Evolutionary conservation across 2,113 vertebrate genomes (phyloP).

Genomic region (Hucho hucho): DNA sequence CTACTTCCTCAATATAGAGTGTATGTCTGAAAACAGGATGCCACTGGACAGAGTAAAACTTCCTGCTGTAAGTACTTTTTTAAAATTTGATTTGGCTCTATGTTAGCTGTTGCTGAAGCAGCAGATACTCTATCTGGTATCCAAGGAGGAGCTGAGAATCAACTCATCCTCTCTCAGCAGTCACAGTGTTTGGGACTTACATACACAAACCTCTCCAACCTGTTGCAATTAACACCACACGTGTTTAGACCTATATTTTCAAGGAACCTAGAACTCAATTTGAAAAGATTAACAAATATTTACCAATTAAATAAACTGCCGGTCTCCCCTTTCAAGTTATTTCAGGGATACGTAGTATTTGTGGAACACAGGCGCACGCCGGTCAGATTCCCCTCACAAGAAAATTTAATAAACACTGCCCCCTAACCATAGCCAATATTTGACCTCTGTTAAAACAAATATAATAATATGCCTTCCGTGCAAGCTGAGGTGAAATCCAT

Average conservation of each 20-base stretch:
- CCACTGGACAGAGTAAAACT: slow-evolving; percentile 55
- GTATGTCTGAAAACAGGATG: slow-evolving; percentile 61
- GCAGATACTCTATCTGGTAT: too few species aligned
- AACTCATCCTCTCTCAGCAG: too few species aligned
- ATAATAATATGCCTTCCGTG: slow-evolving; percentile 46
- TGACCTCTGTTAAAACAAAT: slow-evolving; percentile 56
- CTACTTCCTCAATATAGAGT: slow-evolving; percentile 33
- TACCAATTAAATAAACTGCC: slow-evolving; percentile 55
- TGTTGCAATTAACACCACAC: not conserved
- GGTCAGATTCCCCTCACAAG: slow-evolving; percentile 31
- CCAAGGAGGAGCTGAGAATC: too few species aligned
- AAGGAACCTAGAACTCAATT: slow-evolving; percentile 41
- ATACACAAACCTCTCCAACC: too few species aligned
- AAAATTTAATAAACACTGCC: slow-evolving; percentile 42
- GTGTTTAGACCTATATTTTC: slow-evolving; percentile 16
- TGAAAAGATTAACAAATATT: slow-evolving; percentile 65
- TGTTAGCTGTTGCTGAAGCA: too few species aligned
- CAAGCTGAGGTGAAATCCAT: slow-evolving; percentile 25
- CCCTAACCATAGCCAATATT: slow-evolving; percentile 50
- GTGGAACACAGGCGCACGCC: slow-evolving; percentile 44
- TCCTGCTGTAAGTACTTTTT: slow-evolving; percentile 36
- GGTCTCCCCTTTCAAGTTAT: slow-evolving; percentile 53
- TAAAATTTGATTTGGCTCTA: too few species aligned
- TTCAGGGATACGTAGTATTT: slow-evolving; percentile 45
- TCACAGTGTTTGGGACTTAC: too few species aligned